Base-by-base conservation (phyloP, 2,113 vertebrate genomes). In the Tachuris rubrigastra region DNA sequence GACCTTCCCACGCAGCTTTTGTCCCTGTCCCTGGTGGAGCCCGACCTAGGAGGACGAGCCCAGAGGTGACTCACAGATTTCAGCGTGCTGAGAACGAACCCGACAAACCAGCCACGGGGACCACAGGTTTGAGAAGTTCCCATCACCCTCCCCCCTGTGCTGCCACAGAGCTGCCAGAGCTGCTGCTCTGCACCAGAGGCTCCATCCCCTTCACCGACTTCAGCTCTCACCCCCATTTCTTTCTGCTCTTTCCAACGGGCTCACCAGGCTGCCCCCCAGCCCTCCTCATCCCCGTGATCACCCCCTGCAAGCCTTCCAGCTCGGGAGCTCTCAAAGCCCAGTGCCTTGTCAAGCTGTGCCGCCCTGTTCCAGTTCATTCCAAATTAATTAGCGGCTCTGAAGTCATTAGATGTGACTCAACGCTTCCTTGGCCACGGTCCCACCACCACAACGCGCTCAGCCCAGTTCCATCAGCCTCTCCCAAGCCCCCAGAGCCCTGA, bases 381-480 rank as follows among this genome's bases (percentile, higher is more conserved):
- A 30, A 81, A 96, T 93, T 96, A 96, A 97, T 96, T 93, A 95
- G 92, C 31, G 80, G 85, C 52, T 90, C 83, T 90, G 53, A 92
- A 96, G 85, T 84, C 90, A 96, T 96, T 90, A 94, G 90, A 92
- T 87, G 83, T 93, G 95, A 95, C 96, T 96, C 93, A 88, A 93
- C 9, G 15, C 90, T 85, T 88, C 90, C 90, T 81, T 96, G 95
- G 95, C 68, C 90, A 62, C 27, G 60, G 75, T 96, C 95, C 95
- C 85, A 68, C 95, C 85, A 84, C 59, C 90, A 56, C 27, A 62
- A 41, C 0, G 3, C 68, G 56, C 81, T 52, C 93, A 78, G 75
- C 90, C 75, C 68, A 23, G 65, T 91, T 75, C 50, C 85, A 94
- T 86, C 95, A 97, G 85, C 87, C 93, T 71, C 39, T 63, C 91